Conservation (phyloP, 1,140 invertebrate genomes). For the Neuroterus valhalla region DNA sequence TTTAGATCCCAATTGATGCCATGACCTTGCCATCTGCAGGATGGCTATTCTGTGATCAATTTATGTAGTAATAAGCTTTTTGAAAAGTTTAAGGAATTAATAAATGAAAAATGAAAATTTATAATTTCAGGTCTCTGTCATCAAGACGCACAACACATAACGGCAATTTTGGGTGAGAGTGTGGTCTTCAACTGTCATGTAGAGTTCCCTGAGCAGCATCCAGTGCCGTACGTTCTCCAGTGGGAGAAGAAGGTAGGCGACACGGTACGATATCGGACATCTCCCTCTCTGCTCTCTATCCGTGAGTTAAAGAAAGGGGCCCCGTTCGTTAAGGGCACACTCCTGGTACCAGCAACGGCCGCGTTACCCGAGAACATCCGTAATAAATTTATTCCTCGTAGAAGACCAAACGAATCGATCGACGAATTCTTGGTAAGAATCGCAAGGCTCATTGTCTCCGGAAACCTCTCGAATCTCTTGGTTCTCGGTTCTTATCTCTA, state of each 20-base stretch:
- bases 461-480: constrained; percentile 51
- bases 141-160: constrained; percentile 95
- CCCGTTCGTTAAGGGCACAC: constrained; percentile 61
- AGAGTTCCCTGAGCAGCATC: constrained; percentile 94
- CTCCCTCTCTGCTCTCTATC: constrained; percentile 78
- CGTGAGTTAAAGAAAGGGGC: constrained; percentile 74
- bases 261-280: constrained; percentile 89
- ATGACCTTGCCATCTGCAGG: too few species aligned
- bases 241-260: constrained; percentile 99
- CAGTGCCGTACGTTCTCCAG: constrained; percentile 96
- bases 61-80: not conserved
- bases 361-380: constrained; percentile 57
- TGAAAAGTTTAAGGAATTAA: not conserved
- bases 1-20: too few species aligned
- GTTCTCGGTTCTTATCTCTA: constrained; percentile 41
- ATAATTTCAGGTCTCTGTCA: constrained; percentile 77
- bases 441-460: constrained; percentile 50
- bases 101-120: constrained; percentile 38
- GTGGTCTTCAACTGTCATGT: constrained; percentile 97
- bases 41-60: not conserved
- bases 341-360: constrained; percentile 65
- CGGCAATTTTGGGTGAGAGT: constrained; percentile 94
- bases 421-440: constrained; percentile 62
- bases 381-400: constrained; percentile 55
- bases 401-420: constrained; percentile 54